Conservation (phyloP, 2,888 invertebrate species). For the Apoda limacodes region DNA sequence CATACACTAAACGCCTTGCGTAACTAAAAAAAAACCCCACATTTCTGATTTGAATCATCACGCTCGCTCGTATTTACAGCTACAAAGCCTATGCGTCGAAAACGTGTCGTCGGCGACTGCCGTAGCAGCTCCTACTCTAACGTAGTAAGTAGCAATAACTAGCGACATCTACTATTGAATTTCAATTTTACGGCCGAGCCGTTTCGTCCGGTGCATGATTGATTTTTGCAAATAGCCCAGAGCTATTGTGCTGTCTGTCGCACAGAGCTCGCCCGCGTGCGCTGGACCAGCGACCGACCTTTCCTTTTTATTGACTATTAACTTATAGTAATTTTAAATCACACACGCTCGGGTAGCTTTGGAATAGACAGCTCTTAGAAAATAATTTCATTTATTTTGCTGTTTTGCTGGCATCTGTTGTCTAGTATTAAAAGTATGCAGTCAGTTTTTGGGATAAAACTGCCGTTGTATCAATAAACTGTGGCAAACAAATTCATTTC, state of each 20-base stretch:
- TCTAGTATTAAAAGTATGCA: no score
- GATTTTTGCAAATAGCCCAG: conserved; percentile 38
- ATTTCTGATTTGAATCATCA: no score
- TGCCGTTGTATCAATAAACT: no score
- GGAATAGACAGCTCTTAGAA: no score
- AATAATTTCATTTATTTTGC: no score
- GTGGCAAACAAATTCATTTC: no score
- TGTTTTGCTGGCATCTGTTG: no score
- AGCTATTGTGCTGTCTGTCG: conserved; percentile 36
- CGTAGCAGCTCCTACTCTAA: conserved; percentile 12
- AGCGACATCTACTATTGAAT: conserved; percentile 41
- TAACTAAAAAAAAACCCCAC: no score
- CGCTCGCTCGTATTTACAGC: no score
- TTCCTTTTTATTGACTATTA: conserved; percentile 26
- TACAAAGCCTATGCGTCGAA: conserved; percentile 20
- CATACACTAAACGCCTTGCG: no score
- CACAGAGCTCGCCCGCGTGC: conserved; percentile 21
- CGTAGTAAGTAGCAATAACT: conserved; percentile 42
- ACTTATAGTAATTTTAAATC: conserved; percentile 24
- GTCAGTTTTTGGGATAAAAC: no score
- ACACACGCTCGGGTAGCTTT: no score
- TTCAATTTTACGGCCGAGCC: conserved; percentile 38
- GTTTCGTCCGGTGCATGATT: conserved; percentile 34
- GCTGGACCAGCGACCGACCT: conserved; percentile 18
- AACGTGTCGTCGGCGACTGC: conserved; percentile 19